Base-by-base conservation (phyloP, 2,888 invertebrate species). In the Nomada hirtipes region DNA sequence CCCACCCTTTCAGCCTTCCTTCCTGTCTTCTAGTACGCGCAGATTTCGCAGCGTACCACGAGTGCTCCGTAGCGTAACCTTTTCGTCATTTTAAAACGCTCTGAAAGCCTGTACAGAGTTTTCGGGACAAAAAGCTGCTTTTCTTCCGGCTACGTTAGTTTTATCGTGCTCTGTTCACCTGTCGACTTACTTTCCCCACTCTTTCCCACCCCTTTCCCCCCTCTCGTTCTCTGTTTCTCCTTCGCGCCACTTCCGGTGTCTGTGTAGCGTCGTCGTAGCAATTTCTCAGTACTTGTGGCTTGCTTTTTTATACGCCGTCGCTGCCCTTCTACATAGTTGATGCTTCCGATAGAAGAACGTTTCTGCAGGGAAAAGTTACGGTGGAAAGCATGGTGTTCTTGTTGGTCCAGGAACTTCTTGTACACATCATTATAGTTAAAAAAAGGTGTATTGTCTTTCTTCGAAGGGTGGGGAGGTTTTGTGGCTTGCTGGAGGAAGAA, bases 1-100 rank as follows among this genome's bases (percentile, higher is more conserved):
- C 68, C 61, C 74, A 50, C 68, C 73, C 76, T 75, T 79, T 73
- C 76, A 70, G n/a, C 50, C 47, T 53, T 44, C 78, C 52, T 79
- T 69, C 79, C 82, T 76, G 74, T 79, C 85, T 84, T 78, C 79
- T 75, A 85, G 90, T 73, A 74, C 70, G 77, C 82, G 83, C 82
- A 71, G 85, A 82, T 84, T 77, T 86, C 83, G 81, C 78, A 80
- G 67, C 76, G 73, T 78, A 75, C 65, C 86, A 64, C 84, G 81
- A 82, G 85, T 89, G 87, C 85, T 88, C 82, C 85, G 86, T 75
- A 86, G 83, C 87, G 88, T 89, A 90, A 89, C 86, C 88, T 88
- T 83, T 87, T 84, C 88, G 86, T 86, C 88, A 87, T 88, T 91
- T 90, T 88, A 86, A 88, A 91, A 84, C 86, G 83, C 83, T 79